These are phyloP conservation scores for Streptopelia turtur DNA, from an alignment of 2,797 vertebrate species.

Conservation along the genomic window DNA sequence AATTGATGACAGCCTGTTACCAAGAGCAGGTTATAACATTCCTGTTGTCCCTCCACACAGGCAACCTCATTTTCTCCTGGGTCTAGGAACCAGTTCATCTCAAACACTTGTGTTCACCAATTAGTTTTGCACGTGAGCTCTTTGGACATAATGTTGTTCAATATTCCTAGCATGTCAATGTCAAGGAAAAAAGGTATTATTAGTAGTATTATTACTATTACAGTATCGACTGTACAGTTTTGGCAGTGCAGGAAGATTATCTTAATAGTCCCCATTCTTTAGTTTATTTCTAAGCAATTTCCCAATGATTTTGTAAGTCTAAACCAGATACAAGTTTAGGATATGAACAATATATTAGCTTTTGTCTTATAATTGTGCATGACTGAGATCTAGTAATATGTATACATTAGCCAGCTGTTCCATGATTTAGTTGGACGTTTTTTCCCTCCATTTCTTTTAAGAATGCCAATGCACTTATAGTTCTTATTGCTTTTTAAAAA, in stretches of 20 bases:
- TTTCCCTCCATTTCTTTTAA: background rate
- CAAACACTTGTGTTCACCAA: background rate
- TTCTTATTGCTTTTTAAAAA: background rate
- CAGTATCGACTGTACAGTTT: background rate
- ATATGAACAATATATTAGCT: background rate
- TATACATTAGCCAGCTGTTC: background rate
- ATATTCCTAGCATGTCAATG: background rate
- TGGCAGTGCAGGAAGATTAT: background rate
- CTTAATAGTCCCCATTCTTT: background rate
- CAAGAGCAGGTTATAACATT: background rate
- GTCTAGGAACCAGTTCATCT: background rate
- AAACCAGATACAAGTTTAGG: background rate
- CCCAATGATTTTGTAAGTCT: background rate
- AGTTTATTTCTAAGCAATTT: conserved; percentile 13
- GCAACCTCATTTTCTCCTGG: conserved; percentile 20
- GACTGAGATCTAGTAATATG: background rate
- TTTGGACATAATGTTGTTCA: background rate
- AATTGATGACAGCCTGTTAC: conserved; percentile 21
- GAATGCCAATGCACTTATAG: background rate
- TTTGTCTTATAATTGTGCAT: background rate
- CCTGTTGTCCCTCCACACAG: background rate
- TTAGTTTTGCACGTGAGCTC: background rate
- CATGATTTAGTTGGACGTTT: background rate
- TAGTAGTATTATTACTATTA: background rate
- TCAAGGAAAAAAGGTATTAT: background rate